A percentile compares a stretch with the other conserved stretches of the same genome.
Conservation (phyloP, 2,113 vertebrate genomes). For the Malurus cyaneus region DNA sequence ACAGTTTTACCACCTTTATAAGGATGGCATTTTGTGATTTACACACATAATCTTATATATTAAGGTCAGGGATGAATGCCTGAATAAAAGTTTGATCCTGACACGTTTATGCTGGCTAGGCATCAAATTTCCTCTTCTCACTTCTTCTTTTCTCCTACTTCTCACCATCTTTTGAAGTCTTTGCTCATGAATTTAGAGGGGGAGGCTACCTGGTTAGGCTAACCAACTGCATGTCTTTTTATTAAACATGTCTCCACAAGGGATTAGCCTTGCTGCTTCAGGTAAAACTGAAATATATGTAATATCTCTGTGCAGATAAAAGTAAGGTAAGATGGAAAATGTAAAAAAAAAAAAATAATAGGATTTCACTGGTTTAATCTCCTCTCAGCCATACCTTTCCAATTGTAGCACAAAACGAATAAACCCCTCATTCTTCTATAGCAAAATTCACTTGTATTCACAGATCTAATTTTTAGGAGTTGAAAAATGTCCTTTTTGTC, state of each 20-base stretch:
- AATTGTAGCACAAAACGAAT: neutral
- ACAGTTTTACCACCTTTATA: neutral
- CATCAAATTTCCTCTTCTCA: neutral
- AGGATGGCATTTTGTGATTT: neutral
- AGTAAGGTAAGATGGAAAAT: neutral
- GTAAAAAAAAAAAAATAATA: neutral
- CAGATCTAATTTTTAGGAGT: neutral
- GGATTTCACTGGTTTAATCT: neutral
- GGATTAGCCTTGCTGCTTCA: neutral
- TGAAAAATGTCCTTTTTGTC: conserved; percentile 25
- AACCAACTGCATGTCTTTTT: neutral
- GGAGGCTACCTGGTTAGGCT: neutral
- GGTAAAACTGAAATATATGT: neutral
- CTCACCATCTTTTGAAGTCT: neutral
- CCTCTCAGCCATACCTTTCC: neutral
- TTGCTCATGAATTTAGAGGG: neutral
- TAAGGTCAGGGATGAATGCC: neutral
- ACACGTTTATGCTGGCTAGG: neutral
- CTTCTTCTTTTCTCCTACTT: too few species aligned
- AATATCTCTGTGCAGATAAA: neutral
- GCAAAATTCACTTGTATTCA: neutral
- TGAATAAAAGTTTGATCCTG: neutral
- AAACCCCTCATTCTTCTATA: neutral
- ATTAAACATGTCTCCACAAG: neutral
- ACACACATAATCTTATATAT: neutral